Evolutionary conservation across 1,140 invertebrate genomes (phyloP).

Genomic region (Cydia splendana): DNA sequence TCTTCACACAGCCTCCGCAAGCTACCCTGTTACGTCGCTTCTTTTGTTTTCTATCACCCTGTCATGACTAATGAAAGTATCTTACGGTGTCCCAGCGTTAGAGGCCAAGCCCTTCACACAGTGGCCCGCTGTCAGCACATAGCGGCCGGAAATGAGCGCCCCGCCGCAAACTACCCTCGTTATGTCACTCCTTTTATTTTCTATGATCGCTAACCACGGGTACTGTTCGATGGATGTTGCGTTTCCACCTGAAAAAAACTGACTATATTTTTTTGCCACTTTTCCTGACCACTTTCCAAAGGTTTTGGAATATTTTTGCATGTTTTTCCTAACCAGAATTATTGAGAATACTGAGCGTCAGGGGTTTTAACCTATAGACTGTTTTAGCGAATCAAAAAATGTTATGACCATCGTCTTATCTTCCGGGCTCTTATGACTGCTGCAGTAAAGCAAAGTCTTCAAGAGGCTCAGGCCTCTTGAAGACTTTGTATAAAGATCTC

Average conservation of each 20-base stretch:
- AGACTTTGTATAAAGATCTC: too few relatives aligned
- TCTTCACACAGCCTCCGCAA: slow-evolving; percentile 83
- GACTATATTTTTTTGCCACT: not conserved
- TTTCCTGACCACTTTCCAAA: not conserved
- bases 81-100: slow-evolving; percentile 49
- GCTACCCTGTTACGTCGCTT: slow-evolving; percentile 39
- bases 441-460: too few relatives aligned
- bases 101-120: slow-evolving; percentile 73
- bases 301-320: too few relatives aligned
- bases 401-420: too few relatives aligned
- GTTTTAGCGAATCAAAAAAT: too few relatives aligned
- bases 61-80: not conserved
- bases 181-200: slow-evolving; percentile 42
- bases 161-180: slow-evolving; percentile 79
- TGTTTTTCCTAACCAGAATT: too few relatives aligned
- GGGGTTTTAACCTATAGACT: too few relatives aligned
- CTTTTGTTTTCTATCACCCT: slow-evolving; percentile 46
- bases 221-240: slow-evolving; percentile 56
- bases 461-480: too few relatives aligned
- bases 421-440: too few relatives aligned
- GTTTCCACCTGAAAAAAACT: slow-evolving; percentile 48
- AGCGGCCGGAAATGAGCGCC: slow-evolving; percentile 79
- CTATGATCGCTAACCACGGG: slow-evolving; percentile 61
- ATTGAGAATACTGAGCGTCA: too few relatives aligned
- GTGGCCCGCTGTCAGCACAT: slow-evolving; percentile 85